These are phyloP conservation scores for Carcharodon carcharias DNA, from an alignment of 2,797 vertebrate species.

Conservation along the genomic window DNA sequence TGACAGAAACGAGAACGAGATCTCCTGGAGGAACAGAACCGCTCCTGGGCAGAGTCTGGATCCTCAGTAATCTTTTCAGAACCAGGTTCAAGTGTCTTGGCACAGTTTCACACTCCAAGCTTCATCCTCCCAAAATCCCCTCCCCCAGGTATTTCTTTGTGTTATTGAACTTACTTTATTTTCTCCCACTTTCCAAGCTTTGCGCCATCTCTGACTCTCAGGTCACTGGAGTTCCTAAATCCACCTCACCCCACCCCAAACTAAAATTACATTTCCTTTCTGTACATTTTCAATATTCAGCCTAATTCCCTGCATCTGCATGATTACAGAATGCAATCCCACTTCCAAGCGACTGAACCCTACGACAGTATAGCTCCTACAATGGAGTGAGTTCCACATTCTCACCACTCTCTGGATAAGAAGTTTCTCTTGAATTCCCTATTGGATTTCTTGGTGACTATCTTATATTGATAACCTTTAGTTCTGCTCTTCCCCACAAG, in stretches of 20 bases:
- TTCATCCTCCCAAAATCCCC: background rate
- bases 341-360: background rate
- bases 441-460: background rate
- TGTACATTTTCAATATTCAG: background rate
- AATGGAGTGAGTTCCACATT: background rate
- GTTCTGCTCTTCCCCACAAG: background rate
- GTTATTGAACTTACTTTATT: background rate
- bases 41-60: background rate
- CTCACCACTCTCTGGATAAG: background rate
- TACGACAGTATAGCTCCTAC: background rate
- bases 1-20: background rate
- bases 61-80: background rate
- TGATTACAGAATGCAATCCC: background rate
- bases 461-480: background rate
- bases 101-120: background rate
- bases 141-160: background rate
- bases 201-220: background rate
- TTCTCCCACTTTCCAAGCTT: background rate
- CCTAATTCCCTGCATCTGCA: background rate
- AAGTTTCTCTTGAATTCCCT: background rate
- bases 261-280: background rate
- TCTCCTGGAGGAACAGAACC: background rate
- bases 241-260: background rate
- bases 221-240: background rate
- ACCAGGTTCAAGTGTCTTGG: background rate